Base-by-base conservation (phyloP, 2,888 invertebrate genomes). In the Limnephilus marmoratus region DNA sequence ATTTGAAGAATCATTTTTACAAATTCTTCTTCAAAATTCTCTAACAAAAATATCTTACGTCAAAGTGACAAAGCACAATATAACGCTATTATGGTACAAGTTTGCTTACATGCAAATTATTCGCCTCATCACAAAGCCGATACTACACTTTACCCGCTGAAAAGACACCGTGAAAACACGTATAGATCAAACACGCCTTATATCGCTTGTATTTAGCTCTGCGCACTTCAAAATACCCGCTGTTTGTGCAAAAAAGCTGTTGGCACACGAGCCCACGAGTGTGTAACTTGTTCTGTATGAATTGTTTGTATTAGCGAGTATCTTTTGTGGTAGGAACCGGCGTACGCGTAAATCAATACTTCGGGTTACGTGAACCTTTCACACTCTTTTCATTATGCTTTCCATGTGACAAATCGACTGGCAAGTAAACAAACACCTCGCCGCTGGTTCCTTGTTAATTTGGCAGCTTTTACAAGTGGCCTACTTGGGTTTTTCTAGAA, bases 381-480 rank as follows among this genome's bases (percentile, higher is more conserved):
- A 41, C 7, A 85, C 34, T 45, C 45, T 85, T 85, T 85, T 85
- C 41, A 85, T 85, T 41, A 85, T 85, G 37, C 18, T 85, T 37
- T 37, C 41, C 41, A n/a, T 82, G 85, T 85, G 85, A 34, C 85
- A 41, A 85, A 85, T 31, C 37, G 85, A 41, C 41, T 29, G 37
- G 34, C 9, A 31, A 85, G 18, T 85, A 85, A 85, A 85, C 85
- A 37, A 85, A 68, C 53, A 68, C 53, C 18, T 68, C 53, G 18
- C 24, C 24, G 49, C 24, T 68, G 53, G 18, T 68, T 68, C 53
- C 53, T 68, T 68, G 53, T 68, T 68, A 68, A 18, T 24, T 68
- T 68, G 53, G 53, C 85, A 41, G 24, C 85, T 85, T 85, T 85
- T 24, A 37, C 31, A 85, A 85, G 45, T 41, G 85, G 37, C 85